Evolutionary conservation across 2,888 invertebrate species (phyloP), one percentile per base, ranked within the genome.

Genomic region (Schizotus pectinicornis): DNA sequence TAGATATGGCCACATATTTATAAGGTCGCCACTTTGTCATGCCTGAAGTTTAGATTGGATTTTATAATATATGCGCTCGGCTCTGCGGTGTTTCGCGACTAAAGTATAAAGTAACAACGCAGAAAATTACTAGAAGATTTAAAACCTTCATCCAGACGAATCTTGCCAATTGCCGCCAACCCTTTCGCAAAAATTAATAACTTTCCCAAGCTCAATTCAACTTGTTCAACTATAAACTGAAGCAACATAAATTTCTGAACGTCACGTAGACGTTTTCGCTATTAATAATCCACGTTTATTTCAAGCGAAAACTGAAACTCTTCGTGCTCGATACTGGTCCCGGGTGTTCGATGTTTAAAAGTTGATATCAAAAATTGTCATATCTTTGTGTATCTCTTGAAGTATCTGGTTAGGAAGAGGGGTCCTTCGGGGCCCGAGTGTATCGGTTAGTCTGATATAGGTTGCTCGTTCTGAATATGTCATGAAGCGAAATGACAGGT

Each of bases 31-130:
- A 77, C 75, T 79, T 78, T 79, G 77, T 79, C 78, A 79, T 78
- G 71, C 75, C 64, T 79, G 80, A 80, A 80, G 80, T 80, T 80
- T 80, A 80, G 79, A 80, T 80, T 80, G 77, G 79, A 80, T 80
- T 80, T 78, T 76, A 74, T 78, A 77, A 78, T 74, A 72, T 75
- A 78, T 76, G 69, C 66, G 66, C 69, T 65, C 63, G 69, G 50
- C 57, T 45, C 38, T 47, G 56, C 39, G 47, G 59, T 61, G 60
- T 58, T 54, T 60, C 60, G 49, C 52, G 56, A 57, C 51, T 58
- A 58, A 56, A 43, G 46, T 12, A 34, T 34, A 46, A 46, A 57
- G 52, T 57, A 57, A 57, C 57, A 57, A 57, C 38, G 52, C 57
- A 36, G 57, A 57, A 57, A 57, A 57, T 57, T 57, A 46, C 51